Evolutionary conservation across 1,140 invertebrate genomes (phyloP), one percentile per base, ranked within the genome.

Genomic region (Saccostrea cuccullata): DNA sequence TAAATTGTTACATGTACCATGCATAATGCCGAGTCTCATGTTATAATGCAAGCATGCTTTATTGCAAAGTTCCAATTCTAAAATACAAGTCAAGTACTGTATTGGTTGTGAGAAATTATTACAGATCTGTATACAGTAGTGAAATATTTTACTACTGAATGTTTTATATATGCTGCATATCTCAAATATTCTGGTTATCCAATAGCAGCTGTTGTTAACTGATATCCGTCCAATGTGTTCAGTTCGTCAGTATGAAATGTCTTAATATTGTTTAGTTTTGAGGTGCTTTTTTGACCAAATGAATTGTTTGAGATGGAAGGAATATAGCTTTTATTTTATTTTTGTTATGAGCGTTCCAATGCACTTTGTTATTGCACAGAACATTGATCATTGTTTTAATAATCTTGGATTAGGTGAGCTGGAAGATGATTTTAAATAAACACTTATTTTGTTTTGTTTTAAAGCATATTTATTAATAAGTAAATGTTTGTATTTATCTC

Each of bases 161-260:
- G 67, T 30, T 13, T 30, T 77, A 77, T 30, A 36, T 36, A 77
- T 77, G 3, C 26, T 30, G 23, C 26, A 26, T 5, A 15, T 36
- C 12, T 12, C 30, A 36, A 15, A 77, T 17, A 77, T 73, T 26
- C 58, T 64, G 58, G 58, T 36, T 73, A 15, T 77, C 15, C 26
- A 15, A 77, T 36, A 15, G 70, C 2, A 26, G 2, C 11, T 26
- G 30, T 77, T 30, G 70, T 64, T 77, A 36, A 77, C 11, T 36
- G 70, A 12, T 77, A 30, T 77, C 70, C 70, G 70, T 77, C 70
- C 70, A 9, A 77, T 77, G 70, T 77, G 70, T 77, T 77, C 70
- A 77, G 26, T 17, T 40, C 12, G 13, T 77, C 23, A 77, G 26
- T 77, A 77, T 77, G 26, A 13, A 77, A 15, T 77, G 13, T 23